Percentiles rank a stretch among this genome's conserved stretches.
Conservation (phyloP, 2,113 vertebrate species). For the Morone saxatilis region DNA sequence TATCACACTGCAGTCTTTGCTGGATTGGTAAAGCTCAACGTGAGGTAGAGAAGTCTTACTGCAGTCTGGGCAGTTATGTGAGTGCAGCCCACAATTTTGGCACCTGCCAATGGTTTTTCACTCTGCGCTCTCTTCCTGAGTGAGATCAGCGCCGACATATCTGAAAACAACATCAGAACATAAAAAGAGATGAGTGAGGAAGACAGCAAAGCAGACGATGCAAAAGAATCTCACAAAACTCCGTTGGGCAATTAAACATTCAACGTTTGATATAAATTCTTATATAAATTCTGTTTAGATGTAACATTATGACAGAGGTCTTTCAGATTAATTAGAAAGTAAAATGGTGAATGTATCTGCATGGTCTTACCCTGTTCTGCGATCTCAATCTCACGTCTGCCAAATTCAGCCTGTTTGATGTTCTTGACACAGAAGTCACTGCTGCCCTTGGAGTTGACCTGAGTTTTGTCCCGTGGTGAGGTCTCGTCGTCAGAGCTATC, state of each 20-base stretch:
- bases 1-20: not conserved
- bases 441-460: slow-evolving; percentile 94
- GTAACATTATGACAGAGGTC: not conserved
- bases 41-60: slow-evolving; percentile 81
- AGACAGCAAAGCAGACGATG: slow-evolving; percentile 1
- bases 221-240: not conserved
- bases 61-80: slow-evolving; percentile 99
- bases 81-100: slow-evolving; percentile 98
- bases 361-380: slow-evolving; percentile 90
- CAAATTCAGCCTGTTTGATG: slow-evolving; percentile 96
- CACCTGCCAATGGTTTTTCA: slow-evolving; percentile 97
- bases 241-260: not conserved
- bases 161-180: slow-evolving; percentile 78
- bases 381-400: slow-evolving; percentile 95
- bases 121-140: slow-evolving; percentile 98
- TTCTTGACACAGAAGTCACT: slow-evolving; percentile 98
- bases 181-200: slow-evolving; percentile 3
- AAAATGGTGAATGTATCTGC: not conserved
- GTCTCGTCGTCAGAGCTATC: slow-evolving; percentile 97
- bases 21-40: not conserved
- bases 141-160: slow-evolving; percentile 98
- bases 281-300: not conserved
- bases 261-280: not conserved
- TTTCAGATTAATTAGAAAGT: not conserved
- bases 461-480: slow-evolving; percentile 93